Conservation (phyloP, 2,888 invertebrate genomes). For the Alsophila aescularia region DNA sequence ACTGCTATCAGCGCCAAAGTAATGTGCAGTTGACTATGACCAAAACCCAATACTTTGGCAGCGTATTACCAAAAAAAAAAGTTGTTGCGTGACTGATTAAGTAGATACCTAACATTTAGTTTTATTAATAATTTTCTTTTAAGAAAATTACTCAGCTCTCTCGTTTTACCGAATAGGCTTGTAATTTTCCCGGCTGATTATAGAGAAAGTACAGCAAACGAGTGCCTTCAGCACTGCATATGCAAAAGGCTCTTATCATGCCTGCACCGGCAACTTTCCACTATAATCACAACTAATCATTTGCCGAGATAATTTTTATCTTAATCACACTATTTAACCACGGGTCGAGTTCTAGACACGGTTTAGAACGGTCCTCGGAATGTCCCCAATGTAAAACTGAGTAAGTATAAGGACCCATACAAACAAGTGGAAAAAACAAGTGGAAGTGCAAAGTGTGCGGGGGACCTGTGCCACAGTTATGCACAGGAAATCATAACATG, state of each 20-base stretch:
- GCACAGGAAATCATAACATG: no score
- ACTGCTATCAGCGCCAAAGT: no score
- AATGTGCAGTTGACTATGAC: no score
- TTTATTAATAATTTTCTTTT: not conserved
- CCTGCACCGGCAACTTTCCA: conserved; percentile 26
- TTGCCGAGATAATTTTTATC: conserved; percentile 14
- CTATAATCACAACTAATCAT: conserved; percentile 24
- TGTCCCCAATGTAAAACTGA: no score
- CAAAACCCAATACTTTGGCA: no score
- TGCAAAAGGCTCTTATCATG: conserved; percentile 32
- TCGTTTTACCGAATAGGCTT: conserved; percentile 3
- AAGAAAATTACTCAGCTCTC: conserved; percentile 12
- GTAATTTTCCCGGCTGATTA: conserved; percentile 31
- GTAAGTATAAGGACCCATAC: no score
- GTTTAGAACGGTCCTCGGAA: no score
- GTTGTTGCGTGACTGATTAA: no score
- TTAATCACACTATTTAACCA: not conserved
- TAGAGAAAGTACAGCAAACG: conserved; percentile 32
- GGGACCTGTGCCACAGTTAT: no score
- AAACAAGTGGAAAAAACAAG: no score
- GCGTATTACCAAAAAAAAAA: no score
- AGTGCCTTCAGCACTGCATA: conserved; percentile 23
- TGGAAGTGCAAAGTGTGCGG: no score
- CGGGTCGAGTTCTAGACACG: not conserved
- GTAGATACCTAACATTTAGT: not conserved